These are phyloP conservation scores for Chymomyza amoena DNA, from an alignment of 2,888 invertebrate genomes.

Conservation along the genomic window DNA sequence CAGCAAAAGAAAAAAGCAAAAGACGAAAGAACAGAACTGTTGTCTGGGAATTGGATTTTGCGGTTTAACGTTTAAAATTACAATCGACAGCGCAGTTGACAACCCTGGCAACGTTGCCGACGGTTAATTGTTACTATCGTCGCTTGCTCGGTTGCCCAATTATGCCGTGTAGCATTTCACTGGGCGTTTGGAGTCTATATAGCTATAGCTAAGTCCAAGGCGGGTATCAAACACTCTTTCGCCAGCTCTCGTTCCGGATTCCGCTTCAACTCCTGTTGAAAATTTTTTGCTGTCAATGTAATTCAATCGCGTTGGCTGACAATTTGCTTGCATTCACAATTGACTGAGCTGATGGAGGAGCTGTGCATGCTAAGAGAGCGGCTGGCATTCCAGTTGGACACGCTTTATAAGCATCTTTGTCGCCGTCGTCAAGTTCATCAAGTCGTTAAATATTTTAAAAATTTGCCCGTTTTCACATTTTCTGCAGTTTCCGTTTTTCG, in stretches of 20 bases:
- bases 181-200: constrained; percentile 31
- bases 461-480: constrained; percentile 28
- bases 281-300: constrained; percentile 5
- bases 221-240: not conserved
- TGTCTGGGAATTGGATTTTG: constrained; percentile 73
- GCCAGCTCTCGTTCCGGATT: not conserved
- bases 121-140: constrained; percentile 71
- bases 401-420: not conserved
- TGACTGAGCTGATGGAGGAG: not conserved
- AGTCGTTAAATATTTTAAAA: constrained; percentile 50
- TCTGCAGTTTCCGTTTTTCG: constrained; percentile 6
- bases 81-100: constrained; percentile 67
- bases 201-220: not conserved
- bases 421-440: constrained; percentile 38
- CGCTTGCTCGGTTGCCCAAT: constrained; percentile 42
- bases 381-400: not conserved
- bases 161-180: constrained; percentile 53
- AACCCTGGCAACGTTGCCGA: constrained; percentile 47
- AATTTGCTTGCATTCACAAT: constrained; percentile 46
- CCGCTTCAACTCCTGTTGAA: constrained; percentile 8
- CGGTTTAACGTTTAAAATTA: constrained; percentile 72
- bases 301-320: constrained; percentile 37
- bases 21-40: constrained; percentile 35
- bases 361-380: not conserved
- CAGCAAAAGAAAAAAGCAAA: constrained; percentile 25